Conservation (phyloP, 1,140 invertebrate species). For the Xylocopa sonorina region DNA sequence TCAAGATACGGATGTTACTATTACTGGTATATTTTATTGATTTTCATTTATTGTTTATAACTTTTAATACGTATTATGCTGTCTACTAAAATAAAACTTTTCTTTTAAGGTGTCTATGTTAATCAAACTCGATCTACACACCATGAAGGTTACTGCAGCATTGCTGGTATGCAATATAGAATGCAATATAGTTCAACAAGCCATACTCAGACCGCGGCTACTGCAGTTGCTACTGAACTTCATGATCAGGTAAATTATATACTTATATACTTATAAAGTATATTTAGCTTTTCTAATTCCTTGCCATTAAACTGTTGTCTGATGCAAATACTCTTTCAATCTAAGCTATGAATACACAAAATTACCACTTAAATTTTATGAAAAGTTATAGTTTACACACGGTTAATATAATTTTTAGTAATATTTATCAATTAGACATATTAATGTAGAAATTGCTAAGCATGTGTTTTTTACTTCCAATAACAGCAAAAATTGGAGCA, state of each 20-base stretch:
- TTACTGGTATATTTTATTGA: conserved; percentile 82
- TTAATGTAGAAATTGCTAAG: background rate
- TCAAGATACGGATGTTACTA: conserved; percentile 93
- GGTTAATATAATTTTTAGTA: background rate
- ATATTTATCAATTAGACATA: background rate
- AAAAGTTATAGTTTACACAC: too few species aligned
- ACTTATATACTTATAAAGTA: background rate
- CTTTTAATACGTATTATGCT: background rate
- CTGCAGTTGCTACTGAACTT: conserved; percentile 86
- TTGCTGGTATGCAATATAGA: conserved; percentile 91
- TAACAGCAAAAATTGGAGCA: conserved; percentile 76
- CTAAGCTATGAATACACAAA: too few species aligned
- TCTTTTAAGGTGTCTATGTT: conserved; percentile 86
- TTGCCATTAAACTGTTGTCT: too few species aligned
- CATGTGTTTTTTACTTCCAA: conserved; percentile 10
- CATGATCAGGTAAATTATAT: conserved; percentile 80
- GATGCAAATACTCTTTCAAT: too few species aligned
- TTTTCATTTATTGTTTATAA: conserved; percentile 27
- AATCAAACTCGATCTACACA: conserved; percentile 88
- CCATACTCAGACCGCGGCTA: conserved; percentile 90
- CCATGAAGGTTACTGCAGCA: conserved; percentile 91
- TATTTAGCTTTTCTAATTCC: conserved; percentile 40
- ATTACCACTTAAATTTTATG: too few species aligned
- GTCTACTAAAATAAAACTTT: conserved; percentile 23
- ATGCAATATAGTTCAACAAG: conserved; percentile 89